Conservation (phyloP, 2,888 invertebrate species). For the Argyra leucocephala region DNA sequence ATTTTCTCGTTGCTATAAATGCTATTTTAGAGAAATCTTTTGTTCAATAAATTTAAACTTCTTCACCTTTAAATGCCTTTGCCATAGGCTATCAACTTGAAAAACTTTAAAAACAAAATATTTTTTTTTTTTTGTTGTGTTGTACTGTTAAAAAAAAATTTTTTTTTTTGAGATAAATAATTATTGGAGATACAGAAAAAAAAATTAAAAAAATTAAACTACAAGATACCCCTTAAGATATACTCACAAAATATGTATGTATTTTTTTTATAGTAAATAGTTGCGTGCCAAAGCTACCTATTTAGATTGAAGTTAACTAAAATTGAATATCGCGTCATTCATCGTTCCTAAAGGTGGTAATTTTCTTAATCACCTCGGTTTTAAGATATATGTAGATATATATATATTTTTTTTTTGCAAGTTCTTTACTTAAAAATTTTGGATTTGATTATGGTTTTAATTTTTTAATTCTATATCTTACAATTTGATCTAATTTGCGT, state of each 20-base stretch:
- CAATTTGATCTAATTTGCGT: background rate
- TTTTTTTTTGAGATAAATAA: too few relatives aligned
- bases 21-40: background rate
- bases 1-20: background rate
- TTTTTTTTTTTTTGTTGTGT: background rate
- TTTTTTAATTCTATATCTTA: background rate
- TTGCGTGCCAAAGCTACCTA: background rate
- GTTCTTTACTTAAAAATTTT: background rate
- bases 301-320: too few relatives aligned
- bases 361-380: background rate
- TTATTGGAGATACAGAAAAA: background rate
- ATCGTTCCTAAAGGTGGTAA: background rate
- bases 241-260: background rate
- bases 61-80: background rate
- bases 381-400: too few relatives aligned
- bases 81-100: background rate
- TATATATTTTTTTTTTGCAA: background rate
- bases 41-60: background rate
- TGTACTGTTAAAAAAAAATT: background rate
- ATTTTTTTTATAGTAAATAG: background rate
- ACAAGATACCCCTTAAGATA: background rate
- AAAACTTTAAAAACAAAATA: background rate
- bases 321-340: background rate
- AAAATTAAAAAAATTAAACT: background rate
- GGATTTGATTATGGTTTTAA: background rate